phyloP scores from a whole-genome alignment of 2,113 vertebrate genomes.

The Chionis minor region DNA sequence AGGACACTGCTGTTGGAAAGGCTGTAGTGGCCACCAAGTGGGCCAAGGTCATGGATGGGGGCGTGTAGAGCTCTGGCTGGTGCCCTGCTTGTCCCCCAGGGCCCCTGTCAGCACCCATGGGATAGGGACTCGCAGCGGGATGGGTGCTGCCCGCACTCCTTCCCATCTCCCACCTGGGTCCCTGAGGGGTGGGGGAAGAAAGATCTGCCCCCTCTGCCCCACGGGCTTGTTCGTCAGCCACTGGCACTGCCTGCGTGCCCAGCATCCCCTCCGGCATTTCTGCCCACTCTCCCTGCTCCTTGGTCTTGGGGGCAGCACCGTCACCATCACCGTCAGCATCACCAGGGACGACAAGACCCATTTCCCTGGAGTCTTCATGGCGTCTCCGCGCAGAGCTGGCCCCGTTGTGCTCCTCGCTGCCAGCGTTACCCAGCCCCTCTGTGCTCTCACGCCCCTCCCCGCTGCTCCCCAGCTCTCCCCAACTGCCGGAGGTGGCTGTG shows the following conservation, averaged over 20 bases:
- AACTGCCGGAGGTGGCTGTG: accelerated
- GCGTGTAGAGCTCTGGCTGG: not conserved
- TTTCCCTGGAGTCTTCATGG: not conserved
- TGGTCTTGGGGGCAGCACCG: accelerated
- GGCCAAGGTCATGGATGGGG: accelerated
- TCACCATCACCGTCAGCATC: accelerated
- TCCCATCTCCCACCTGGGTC: not conserved
- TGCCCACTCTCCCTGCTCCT: not conserved
- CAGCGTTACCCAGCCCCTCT: accelerated
- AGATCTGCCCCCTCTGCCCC: not conserved
- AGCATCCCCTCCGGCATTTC: accelerated
- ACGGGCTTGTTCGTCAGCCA: accelerated
- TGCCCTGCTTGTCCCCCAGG: accelerated
- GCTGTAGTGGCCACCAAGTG: not conserved
- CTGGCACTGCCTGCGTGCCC: accelerated
- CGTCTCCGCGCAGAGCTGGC: accelerated
- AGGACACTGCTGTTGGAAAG: not conserved
- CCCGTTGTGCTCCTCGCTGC: accelerated
- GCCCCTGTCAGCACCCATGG: accelerated
- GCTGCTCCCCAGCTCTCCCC: not conserved
- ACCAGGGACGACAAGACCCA: accelerated
- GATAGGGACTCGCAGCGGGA: accelerated
- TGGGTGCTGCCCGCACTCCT: not conserved
- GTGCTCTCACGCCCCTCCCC: accelerated
- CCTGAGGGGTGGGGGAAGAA: not conserved